phyloP scores from a whole-genome alignment of 2,888 invertebrate species.

The Busseola fusca region DNA sequence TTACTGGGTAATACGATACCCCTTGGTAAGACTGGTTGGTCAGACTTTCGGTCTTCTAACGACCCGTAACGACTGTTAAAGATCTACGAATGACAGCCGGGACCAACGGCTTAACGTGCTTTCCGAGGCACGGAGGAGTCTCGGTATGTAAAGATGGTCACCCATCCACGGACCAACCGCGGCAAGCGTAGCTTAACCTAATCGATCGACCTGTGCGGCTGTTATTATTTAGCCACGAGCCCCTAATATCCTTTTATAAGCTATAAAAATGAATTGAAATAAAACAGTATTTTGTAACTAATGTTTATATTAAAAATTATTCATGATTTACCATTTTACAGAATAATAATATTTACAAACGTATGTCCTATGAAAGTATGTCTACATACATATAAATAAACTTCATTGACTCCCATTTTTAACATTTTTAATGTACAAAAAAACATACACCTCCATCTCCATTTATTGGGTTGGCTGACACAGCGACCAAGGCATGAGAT shows the following conservation, averaged over 20 bases:
- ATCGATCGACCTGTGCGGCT: too few relatives aligned
- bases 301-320: constrained; percentile 88
- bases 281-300: constrained; percentile 87
- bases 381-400: constrained; percentile 88
- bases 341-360: constrained; percentile 88
- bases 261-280: constrained; percentile 64
- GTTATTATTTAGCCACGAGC: too few relatives aligned
- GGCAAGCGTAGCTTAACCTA: too few relatives aligned
- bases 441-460: constrained; percentile 76
- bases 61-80: too few relatives aligned
- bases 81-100: too few relatives aligned
- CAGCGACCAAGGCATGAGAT: constrained; percentile 67
- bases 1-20: too few relatives aligned
- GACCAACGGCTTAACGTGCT: too few relatives aligned
- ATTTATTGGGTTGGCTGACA: constrained; percentile 73
- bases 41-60: too few relatives aligned
- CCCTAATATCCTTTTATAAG: not conserved
- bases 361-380: constrained; percentile 83
- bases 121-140: too few relatives aligned
- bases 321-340: constrained; percentile 89
- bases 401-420: constrained; percentile 87
- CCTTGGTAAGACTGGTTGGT: too few relatives aligned
- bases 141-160: too few relatives aligned
- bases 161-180: too few relatives aligned
- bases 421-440: constrained; percentile 82